Conservation (phyloP, 2,113 vertebrate genomes). For the Scopus umbretta region DNA sequence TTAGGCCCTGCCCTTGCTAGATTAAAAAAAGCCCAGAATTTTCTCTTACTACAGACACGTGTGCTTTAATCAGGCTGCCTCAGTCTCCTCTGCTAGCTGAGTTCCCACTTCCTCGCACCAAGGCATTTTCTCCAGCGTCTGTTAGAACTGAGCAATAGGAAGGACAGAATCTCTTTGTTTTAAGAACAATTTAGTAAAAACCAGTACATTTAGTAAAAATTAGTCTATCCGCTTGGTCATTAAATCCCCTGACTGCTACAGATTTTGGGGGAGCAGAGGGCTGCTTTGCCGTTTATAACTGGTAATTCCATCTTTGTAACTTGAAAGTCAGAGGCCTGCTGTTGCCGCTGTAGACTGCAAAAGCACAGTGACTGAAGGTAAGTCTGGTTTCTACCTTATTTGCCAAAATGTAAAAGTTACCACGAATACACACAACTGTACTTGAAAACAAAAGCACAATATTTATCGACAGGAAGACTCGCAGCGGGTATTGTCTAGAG, state of each 20-base stretch:
- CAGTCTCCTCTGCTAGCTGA: neutral
- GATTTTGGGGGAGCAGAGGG: neutral
- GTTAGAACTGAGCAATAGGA: neutral
- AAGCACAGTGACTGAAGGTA: fast-evolving
- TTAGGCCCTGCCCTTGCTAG: no score
- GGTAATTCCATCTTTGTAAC: neutral
- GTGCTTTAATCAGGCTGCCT: neutral
- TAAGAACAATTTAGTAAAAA: neutral
- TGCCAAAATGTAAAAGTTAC: neutral
- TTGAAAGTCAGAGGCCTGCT: neutral
- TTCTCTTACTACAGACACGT: fast-evolving
- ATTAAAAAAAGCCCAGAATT: neutral
- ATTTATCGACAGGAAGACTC: neutral
- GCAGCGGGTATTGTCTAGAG: fast-evolving
- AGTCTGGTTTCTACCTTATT: neutral
- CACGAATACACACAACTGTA: fast-evolving
- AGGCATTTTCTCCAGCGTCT: neutral
- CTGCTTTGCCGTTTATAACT: neutral
- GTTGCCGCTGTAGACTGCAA: neutral
- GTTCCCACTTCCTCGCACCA: neutral
- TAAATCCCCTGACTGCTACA: neutral
- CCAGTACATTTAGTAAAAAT: neutral
- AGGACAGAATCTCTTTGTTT: neutral
- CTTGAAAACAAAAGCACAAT: neutral
- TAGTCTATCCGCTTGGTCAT: neutral